phyloP scores from a whole-genome alignment of 2,888 invertebrate genomes.

The Rotaria macrura region DNA sequence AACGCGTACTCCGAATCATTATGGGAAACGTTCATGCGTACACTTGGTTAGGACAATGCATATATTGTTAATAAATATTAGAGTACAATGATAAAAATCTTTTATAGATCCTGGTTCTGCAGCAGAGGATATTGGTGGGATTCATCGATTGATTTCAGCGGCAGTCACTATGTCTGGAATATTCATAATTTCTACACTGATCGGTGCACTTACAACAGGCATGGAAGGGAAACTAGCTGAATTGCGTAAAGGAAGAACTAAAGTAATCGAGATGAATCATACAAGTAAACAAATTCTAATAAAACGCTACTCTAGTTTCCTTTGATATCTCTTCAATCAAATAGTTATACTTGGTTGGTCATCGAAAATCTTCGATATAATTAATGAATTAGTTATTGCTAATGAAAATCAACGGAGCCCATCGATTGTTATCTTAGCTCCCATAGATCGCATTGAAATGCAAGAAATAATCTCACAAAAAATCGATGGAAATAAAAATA shows the following conservation, averaged over 20 bases:
- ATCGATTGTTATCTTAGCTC: background rate
- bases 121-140: background rate
- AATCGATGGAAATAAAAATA: background rate
- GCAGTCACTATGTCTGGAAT: background rate
- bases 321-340: background rate
- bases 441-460: slow-evolving; percentile 2
- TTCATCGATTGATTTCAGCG: background rate
- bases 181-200: background rate
- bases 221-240: slow-evolving; percentile 5
- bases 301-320: background rate
- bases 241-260: background rate
- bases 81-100: no score
- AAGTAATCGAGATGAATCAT: background rate
- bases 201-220: background rate
- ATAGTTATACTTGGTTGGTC: slow-evolving; percentile 16
- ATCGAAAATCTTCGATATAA: background rate
- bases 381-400: background rate
- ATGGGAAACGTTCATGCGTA: slow-evolving; percentile 19
- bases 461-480: background rate
- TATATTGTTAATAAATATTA: background rate
- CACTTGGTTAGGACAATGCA: background rate
- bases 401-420: background rate
- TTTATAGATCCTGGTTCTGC: background rate
- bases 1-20: background rate
- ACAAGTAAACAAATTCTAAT: background rate